Evolutionary conservation across 2,888 invertebrate genomes (phyloP).

Genomic region (Tetanocera ferruginea): DNA sequence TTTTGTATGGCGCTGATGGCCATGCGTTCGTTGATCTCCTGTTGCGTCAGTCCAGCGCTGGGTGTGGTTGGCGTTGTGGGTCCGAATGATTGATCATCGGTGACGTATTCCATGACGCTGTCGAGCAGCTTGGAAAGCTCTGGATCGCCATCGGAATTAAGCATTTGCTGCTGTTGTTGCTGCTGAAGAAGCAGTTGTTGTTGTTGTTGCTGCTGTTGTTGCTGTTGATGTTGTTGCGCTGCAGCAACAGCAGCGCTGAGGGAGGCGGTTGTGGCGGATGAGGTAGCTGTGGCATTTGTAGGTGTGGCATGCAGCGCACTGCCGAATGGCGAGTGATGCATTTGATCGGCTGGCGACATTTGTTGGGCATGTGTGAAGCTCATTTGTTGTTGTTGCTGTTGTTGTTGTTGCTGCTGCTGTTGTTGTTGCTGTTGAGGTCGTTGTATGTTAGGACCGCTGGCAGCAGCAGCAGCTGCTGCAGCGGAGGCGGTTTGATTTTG

Average conservation of each 20-base stretch:
- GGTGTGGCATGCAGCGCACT: slow-evolving; percentile 48
- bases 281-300: slow-evolving; percentile 65
- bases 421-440: slow-evolving; percentile 46
- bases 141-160: slow-evolving; percentile 72
- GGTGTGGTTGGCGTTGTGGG: slow-evolving; percentile 57
- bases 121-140: slow-evolving; percentile 87
- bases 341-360: slow-evolving; percentile 35
- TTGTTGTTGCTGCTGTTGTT: slow-evolving; percentile 53
- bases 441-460: slow-evolving; percentile 50
- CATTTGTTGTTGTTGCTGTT: slow-evolving; percentile 48
- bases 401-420: slow-evolving; percentile 47
- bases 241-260: slow-evolving; percentile 32
- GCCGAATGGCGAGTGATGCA: slow-evolving; percentile 35
- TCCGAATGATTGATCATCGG: slow-evolving; percentile 71
- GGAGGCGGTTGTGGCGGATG: slow-evolving; percentile 51
- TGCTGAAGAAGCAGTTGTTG: slow-evolving; percentile 36
- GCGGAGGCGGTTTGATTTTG: slow-evolving; percentile 50
- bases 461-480: slow-evolving; percentile 45
- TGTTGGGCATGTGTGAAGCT: slow-evolving; percentile 50
- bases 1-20: slow-evolving; percentile 92
- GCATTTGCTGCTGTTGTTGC: slow-evolving; percentile 50
- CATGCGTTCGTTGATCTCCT: slow-evolving; percentile 76
- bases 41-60: slow-evolving; percentile 56
- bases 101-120: slow-evolving; percentile 85
- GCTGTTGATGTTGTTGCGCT: slow-evolving; percentile 28